Percentiles rank a stretch among this genome's conserved stretches.
Evolutionary conservation across 1,140 invertebrate genomes (phyloP).

Genomic region (Anagrus nilaparvatae): DNA sequence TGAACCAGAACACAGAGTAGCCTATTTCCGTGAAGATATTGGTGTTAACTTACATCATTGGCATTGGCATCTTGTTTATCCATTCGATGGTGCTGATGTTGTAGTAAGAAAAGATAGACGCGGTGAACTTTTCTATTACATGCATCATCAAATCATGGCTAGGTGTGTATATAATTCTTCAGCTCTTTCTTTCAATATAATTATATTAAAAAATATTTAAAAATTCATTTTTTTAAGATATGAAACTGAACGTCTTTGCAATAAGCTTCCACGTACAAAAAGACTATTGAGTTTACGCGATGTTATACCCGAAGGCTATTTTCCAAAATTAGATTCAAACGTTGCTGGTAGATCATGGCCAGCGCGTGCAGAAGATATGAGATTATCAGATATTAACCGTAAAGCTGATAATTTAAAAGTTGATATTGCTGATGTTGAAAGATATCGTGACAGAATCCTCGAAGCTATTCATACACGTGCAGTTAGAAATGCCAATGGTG

Average conservation of each 20-base stretch:
- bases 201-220: neutral
- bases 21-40: constrained; percentile 49
- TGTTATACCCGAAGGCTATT: constrained; percentile 58
- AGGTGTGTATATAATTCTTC: constrained; percentile 30
- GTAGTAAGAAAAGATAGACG: constrained; percentile 48
- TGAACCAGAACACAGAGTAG: constrained; percentile 59
- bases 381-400: constrained; percentile 53
- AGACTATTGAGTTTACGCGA: constrained; percentile 50
- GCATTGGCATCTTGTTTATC: constrained; percentile 76
- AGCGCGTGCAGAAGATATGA: constrained; percentile 47
- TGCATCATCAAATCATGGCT: constrained; percentile 50
- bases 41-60: constrained; percentile 61
- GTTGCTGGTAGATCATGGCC: constrained; percentile 55
- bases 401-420: constrained; percentile 53
- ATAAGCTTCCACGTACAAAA: constrained; percentile 37
- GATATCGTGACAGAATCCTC: constrained; percentile 64
- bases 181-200: neutral
- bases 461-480: constrained; percentile 62
- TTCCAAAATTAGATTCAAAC: constrained; percentile 59
- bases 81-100: constrained; percentile 47
- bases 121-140: constrained; percentile 53
- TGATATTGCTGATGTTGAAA: constrained; percentile 59
- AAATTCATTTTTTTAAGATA: constrained; percentile 43
- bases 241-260: constrained; percentile 51
- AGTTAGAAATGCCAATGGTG: constrained; percentile 42